Base-by-base conservation (phyloP, 2,113 vertebrate genomes). In the Myocastor coypus region DNA sequence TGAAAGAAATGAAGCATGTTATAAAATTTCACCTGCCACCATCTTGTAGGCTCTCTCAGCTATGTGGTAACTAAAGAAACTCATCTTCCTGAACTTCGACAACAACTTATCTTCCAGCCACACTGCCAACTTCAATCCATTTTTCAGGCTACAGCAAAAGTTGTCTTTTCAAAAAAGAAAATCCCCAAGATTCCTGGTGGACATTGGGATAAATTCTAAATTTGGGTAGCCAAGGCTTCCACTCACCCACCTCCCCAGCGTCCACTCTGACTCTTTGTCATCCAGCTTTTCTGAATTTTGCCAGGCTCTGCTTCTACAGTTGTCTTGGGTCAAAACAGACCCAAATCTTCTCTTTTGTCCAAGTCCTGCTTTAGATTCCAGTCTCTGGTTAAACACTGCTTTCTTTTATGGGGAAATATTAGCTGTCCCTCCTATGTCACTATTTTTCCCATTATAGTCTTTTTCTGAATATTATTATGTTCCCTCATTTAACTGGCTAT, bases 151-250 rank as follows among this genome's bases (percentile, higher is more conserved):
- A 16, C 52, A 86, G 66, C 4, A 7, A 85, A 73, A 81, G 24
- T 42, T 30, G 57, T 55, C 69, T 94, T 91, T 92, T 92, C 66
- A 93, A 85, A 68, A 46, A 85, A 61, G 71, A 90, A 90, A 94
- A 90, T 24, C 14, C 89, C 87, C 55, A 80, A 81, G 77, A 91
- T 26, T 94, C 40, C 52, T 52, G 69, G 26, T 64, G 82, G 4
- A 66, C 28, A 13, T 57, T 26, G 14, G n/a, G 73, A 37, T 88
- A 84, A 81, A 75, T 17, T 50, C 57, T 66, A 28, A 94, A 52
- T n/a, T 63, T n/a, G 46, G 34, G 14, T 34, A 52, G 68, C 3
- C 50, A 71, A 81, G 71, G n/a, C 13, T 64, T 96, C 11, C 11
- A 7, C 14, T 92, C 68, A 26, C 34, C 32, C 7, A 77, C 9